Evolutionary conservation across 2,797 vertebrate species (phyloP).

Genomic region (Enteromius viviparus): DNA sequence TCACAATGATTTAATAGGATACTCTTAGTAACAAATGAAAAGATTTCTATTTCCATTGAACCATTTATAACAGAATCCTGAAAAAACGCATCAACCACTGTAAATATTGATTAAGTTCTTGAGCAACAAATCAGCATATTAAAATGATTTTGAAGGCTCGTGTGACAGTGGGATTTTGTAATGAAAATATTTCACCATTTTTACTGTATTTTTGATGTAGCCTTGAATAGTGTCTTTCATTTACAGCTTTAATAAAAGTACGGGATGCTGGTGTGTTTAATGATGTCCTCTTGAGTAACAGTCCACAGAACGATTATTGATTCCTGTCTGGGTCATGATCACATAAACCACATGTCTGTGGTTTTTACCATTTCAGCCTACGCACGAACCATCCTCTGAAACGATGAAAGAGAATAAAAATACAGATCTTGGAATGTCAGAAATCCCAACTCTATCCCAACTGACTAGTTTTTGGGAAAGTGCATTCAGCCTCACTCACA

Average conservation of each 20-base stretch:
- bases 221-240: not conserved
- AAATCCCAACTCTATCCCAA: too few species aligned
- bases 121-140: not conserved
- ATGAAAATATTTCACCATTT: not conserved
- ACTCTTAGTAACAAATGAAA: not conserved
- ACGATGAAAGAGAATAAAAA: not conserved
- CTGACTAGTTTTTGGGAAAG: conserved; percentile 8
- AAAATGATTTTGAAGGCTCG: not conserved
- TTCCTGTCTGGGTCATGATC: conserved; percentile 45
- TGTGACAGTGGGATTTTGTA: not conserved
- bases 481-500: not conserved
- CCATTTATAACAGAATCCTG: not conserved
- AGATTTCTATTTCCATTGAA: not conserved
- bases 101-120: not conserved
- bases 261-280: not conserved
- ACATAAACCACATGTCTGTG: conserved; percentile 11
- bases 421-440: not conserved
- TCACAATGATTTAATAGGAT: not conserved
- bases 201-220: not conserved
- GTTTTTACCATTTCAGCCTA: not conserved
- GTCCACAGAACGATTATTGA: conserved; percentile 56
- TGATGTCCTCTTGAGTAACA: not conserved
- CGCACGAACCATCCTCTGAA: not conserved
- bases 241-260: not conserved
- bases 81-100: not conserved